These are phyloP conservation scores for Cheilosia soror DNA, from an alignment of 2,888 invertebrate genomes.

Conservation along the genomic window DNA sequence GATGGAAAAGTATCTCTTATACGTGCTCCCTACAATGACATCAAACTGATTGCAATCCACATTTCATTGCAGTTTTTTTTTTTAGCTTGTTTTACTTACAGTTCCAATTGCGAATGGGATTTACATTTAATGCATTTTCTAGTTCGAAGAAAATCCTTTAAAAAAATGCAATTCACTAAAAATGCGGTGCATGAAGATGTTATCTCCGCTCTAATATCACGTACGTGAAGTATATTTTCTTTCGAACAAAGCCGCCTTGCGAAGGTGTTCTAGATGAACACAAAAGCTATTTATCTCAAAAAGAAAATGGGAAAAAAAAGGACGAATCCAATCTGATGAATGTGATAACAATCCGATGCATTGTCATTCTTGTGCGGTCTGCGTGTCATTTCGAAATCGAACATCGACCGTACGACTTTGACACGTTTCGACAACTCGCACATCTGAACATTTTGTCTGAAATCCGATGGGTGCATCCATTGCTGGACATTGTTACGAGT, in stretches of 20 bases:
- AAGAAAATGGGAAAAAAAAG: slow-evolving; percentile 24
- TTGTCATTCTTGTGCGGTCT: slow-evolving; percentile 67
- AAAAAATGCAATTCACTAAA: slow-evolving; percentile 19
- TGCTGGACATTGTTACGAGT: slow-evolving; percentile 15
- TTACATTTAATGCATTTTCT: slow-evolving; percentile 8
- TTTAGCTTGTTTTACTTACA: slow-evolving; percentile 7
- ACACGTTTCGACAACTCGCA: slow-evolving; percentile 37
- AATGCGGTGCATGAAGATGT: slow-evolving; percentile 38
- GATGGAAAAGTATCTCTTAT: slow-evolving; percentile 21
- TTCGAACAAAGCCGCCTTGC: slow-evolving; percentile 29
- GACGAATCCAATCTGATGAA: slow-evolving; percentile 41
- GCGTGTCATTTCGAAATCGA: slow-evolving; percentile 51
- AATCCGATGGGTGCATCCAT: not conserved
- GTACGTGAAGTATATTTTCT: slow-evolving; percentile 35
- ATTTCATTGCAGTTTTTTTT: slow-evolving; percentile 13
- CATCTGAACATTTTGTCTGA: not conserved
- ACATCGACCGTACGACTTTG: slow-evolving; percentile 33
- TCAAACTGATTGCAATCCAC: slow-evolving; percentile 38
- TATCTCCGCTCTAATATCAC: slow-evolving; percentile 53
- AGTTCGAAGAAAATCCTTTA: slow-evolving; percentile 40
- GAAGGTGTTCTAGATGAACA: slow-evolving; percentile 36
- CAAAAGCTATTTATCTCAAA: not conserved
- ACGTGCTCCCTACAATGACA: slow-evolving; percentile 50
- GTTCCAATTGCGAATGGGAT: slow-evolving; percentile 35
- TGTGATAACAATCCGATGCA: slow-evolving; percentile 56